Conservation (phyloP, 2,113 vertebrate genomes). For the Tachycineta bicolor region DNA sequence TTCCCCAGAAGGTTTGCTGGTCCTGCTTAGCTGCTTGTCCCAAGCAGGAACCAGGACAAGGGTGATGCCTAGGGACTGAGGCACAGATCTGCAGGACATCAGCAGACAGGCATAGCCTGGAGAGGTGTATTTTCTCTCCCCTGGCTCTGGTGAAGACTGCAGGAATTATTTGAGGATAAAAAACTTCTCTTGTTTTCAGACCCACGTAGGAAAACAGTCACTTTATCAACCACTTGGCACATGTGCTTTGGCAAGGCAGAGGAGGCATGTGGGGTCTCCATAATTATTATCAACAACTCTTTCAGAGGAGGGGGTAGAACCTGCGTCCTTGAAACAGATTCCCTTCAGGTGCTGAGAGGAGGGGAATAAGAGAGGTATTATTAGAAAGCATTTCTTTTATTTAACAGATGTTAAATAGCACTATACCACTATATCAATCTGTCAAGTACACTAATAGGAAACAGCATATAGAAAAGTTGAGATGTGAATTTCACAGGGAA, state of each 20-base stretch:
- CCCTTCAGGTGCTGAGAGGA: neutral
- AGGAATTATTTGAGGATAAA: neutral
- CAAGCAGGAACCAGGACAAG: neutral
- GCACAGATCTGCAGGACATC: neutral
- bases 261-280: neutral
- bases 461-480: neutral
- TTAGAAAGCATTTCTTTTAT: slow-evolving; percentile 25
- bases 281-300: neutral
- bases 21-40: neutral
- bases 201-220: neutral
- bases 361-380: neutral
- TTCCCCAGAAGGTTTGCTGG: neutral
- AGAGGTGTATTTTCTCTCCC: neutral
- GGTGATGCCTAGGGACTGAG: neutral
- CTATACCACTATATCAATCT: neutral
- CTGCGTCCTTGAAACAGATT: neutral
- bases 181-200: neutral
- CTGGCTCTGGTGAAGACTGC: neutral
- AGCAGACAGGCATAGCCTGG: neutral
- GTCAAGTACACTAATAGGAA: slow-evolving; percentile 20
- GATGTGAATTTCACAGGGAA: neutral
- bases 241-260: neutral
- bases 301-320: neutral
- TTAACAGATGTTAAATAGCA: slow-evolving; percentile 31
- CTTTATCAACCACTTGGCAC: neutral